Base-by-base conservation (phyloP, 2,888 invertebrate genomes). In the Dusona sp. region DNA sequence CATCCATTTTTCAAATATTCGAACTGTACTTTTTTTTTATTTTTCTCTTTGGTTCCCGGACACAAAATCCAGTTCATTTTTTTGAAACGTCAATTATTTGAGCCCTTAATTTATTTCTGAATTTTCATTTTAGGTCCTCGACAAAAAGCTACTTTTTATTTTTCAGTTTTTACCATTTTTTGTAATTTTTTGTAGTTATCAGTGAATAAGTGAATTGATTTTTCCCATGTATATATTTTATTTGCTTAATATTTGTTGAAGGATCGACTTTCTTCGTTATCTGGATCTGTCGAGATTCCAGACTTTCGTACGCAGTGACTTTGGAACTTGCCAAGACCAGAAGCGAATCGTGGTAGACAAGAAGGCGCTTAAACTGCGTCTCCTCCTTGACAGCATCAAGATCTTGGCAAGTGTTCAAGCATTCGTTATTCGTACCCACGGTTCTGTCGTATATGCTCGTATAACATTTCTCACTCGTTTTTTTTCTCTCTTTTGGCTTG, bases 341-440 rank as follows among this genome's bases (percentile, higher is more conserved):
- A 42, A 42, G 42, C 33, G 42, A 74, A 25, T 42, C 42, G 42
- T 19, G 61, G 38, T 3, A 74, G 74, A 74, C 57, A 61, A 38
- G 22, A 38, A 74, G 79, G 57, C 72, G 64, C 70, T 79, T 51
- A 33, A 19, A 48, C 8, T 29, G 72, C 33, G 72, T 72, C 72
- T 72, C 9, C 72, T 51, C 29, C 51, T 72, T 61, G 64, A 51
- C 87, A 48, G 85, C 88, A 87, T 88, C 89, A 85, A 91, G 88
- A 88, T 90, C 90, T 90, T 92, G 92, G 91, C 91, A 92, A 89
- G 81, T 84, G 89, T 91, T 92, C 92, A 92, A 92, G 90, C 89
- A 90, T 91, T 91, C 90, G 89, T 91, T 88, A 90, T 88, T 89
- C 88, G 68, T 81, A 84, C 87, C 87, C 75, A 86, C 87, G 86